Evolutionary conservation across 1,140 invertebrate species (phyloP).

Genomic region (Hetaerina americana): DNA sequence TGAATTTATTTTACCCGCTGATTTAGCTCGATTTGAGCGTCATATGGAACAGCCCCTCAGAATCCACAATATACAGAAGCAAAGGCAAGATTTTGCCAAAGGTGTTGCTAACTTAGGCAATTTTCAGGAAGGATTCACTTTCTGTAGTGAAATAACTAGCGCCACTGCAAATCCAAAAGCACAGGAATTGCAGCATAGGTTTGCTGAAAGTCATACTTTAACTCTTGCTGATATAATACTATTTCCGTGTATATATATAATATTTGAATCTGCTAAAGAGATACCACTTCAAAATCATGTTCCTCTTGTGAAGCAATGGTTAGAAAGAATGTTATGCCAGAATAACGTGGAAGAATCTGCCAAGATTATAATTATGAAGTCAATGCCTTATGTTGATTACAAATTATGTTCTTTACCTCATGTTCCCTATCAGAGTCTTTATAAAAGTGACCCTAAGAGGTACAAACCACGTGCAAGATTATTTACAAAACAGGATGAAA

Average conservation of each 20-base stretch:
- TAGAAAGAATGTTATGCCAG: conserved; percentile 23
- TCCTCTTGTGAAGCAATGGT: conserved; percentile 56
- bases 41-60: conserved; percentile 74
- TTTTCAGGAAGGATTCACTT: conserved; percentile 28
- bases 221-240: conserved; percentile 76
- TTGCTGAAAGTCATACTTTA: conserved; percentile 68
- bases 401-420: conserved; percentile 18
- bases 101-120: conserved; percentile 30
- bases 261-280: conserved; percentile 34
- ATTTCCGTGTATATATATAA: conserved; percentile 51
- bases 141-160: conserved; percentile 25
- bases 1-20: conserved; percentile 35
- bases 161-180: background rate
- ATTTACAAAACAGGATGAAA: conserved; percentile 60
- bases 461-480: conserved; percentile 56
- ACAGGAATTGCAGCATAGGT: conserved; percentile 53
- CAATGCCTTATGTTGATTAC: conserved; percentile 12
- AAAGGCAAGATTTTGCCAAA: conserved; percentile 36
- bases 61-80: conserved; percentile 78
- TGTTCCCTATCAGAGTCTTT: conserved; percentile 49
- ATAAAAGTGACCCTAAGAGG: conserved; percentile 62
- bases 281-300: conserved; percentile 34
- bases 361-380: background rate
- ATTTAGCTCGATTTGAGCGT: conserved; percentile 62
- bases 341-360: conserved; percentile 11